A percentile compares a stretch with the other conserved stretches of the same genome.
Evolutionary conservation across 2,797 vertebrate species (phyloP).

Genomic region (Sarcophilus harrisii): DNA sequence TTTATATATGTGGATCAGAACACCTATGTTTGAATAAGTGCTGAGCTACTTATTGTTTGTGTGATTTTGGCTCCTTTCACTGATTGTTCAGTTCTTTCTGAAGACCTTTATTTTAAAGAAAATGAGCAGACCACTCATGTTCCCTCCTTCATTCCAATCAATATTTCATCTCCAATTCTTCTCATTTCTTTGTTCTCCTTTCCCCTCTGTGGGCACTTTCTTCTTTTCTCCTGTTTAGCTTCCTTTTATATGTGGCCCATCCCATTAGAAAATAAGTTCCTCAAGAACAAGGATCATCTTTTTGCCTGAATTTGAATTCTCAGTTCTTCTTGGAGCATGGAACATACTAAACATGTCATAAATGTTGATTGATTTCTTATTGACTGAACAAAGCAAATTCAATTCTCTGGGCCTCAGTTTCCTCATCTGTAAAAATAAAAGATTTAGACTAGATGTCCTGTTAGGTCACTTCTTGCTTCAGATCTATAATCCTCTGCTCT

Average conservation of each 20-base stretch:
- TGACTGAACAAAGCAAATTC: neutral
- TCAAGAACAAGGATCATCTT: too few relatives aligned
- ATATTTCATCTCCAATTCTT: neutral
- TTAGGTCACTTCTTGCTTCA: neutral
- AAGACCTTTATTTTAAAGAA: neutral
- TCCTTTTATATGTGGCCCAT: too few relatives aligned
- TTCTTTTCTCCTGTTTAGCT: too few relatives aligned
- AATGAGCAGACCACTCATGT: neutral
- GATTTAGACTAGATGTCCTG: neutral
- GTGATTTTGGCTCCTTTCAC: neutral
- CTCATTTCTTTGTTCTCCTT: neutral
- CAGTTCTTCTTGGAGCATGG: neutral
- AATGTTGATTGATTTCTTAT: neutral
- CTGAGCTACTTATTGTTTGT: neutral
- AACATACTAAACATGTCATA: neutral
- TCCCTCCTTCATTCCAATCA: neutral
- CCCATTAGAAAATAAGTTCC: too few relatives aligned
- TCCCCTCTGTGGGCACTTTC: too few relatives aligned
- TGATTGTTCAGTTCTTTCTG: neutral
- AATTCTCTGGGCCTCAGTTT: neutral
- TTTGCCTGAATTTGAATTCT: too few relatives aligned
- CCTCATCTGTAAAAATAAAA: neutral
- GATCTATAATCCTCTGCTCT: neutral
- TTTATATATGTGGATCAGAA: neutral
- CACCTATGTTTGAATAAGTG: neutral